Evolutionary conservation across 2,888 invertebrate species (phyloP).

Genomic region (Leucoptera coffeella): DNA sequence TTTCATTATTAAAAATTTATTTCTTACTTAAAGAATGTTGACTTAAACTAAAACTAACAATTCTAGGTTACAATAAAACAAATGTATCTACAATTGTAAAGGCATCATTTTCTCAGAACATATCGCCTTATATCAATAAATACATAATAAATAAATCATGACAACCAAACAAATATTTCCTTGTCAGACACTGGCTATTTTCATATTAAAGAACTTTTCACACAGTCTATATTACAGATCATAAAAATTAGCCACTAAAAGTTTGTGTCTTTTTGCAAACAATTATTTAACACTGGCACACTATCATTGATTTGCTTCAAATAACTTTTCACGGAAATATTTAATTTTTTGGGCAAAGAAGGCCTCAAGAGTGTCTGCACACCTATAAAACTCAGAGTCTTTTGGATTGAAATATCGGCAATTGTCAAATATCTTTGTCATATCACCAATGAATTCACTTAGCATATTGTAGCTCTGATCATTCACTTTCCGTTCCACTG

Average conservation of each 20-base stretch:
- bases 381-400: constrained; percentile 92
- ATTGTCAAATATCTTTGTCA: constrained; percentile 98
- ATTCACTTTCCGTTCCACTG: constrained; percentile 82
- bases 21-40: constrained; percentile 44
- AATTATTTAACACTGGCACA: too few relatives aligned
- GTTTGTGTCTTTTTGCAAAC: not conserved
- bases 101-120: constrained; percentile 3
- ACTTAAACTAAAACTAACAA: constrained; percentile 39
- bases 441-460: constrained; percentile 94
- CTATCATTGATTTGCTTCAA: constrained; percentile 53
- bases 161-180: constrained; percentile 25
- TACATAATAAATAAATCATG: constrained; percentile 42
- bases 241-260: constrained; percentile 14
- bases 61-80: constrained; percentile 29
- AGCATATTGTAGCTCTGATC: constrained; percentile 78
- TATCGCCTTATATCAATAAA: constrained; percentile 17
- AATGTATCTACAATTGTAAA: constrained; percentile 17
- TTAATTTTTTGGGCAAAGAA: constrained; percentile 94
- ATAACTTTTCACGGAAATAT: constrained; percentile 77
- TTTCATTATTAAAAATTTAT: constrained; percentile 46
- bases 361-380: constrained; percentile 91
- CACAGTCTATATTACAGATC: constrained; percentile 34
- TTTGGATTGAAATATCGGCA: constrained; percentile 96
- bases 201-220: constrained; percentile 35
- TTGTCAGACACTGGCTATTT: constrained; percentile 19